Conservation (phyloP, 2,797 vertebrate genomes). For the Pelodytes ibericus region DNA sequence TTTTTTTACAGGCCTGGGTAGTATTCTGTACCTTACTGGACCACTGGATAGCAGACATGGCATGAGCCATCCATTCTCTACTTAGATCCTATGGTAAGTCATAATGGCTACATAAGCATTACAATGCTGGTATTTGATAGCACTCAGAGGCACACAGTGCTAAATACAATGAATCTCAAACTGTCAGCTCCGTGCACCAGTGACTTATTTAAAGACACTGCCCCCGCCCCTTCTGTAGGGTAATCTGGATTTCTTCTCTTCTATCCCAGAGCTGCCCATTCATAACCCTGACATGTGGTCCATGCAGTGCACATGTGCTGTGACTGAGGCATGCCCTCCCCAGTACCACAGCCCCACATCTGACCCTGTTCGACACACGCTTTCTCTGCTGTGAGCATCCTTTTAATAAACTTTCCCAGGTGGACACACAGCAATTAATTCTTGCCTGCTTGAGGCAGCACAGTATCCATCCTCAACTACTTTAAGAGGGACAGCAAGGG, state of each 20-base stretch:
- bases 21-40: too few species aligned
- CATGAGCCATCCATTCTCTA: too few species aligned
- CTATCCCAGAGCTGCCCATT: conserved; percentile 2
- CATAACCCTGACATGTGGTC: background rate
- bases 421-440: conserved; percentile 24
- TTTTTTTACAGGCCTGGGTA: too few species aligned
- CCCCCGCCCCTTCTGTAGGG: background rate
- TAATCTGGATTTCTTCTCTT: too few species aligned
- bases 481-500: background rate
- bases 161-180: background rate
- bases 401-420: conserved; percentile 31
- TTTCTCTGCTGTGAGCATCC: background rate
- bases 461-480: background rate
- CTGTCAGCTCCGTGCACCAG: background rate
- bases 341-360: background rate
- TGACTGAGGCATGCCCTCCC: background rate
- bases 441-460: conserved; percentile 25
- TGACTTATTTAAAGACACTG: background rate
- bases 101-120: too few species aligned
- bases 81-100: too few species aligned
- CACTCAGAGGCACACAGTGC: too few species aligned
- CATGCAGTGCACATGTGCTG: background rate
- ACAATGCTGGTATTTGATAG: too few species aligned
- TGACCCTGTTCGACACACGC: conserved; percentile 26
- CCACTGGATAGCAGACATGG: too few species aligned